These are phyloP conservation scores for Drosophila neocordata DNA, from an alignment of 1,140 invertebrate species.

Conservation along the genomic window DNA sequence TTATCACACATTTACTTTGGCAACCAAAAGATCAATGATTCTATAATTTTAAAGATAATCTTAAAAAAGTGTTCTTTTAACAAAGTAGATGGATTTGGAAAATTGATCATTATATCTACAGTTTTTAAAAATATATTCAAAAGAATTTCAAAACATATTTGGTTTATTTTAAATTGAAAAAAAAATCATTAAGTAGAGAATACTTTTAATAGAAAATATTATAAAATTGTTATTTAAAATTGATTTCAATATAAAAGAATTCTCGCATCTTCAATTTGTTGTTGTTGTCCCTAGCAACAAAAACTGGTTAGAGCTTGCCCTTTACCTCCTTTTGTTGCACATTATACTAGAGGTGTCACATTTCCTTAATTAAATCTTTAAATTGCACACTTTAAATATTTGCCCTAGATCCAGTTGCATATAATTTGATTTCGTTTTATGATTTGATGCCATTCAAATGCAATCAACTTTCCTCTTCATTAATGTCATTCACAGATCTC, in stretches of 20 bases:
- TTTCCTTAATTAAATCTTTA: constrained; percentile 66
- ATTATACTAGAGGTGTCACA: constrained; percentile 34
- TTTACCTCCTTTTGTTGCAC: background rate
- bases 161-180: no score
- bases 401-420: constrained; percentile 41
- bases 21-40: no score
- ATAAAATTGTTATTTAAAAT: background rate
- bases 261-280: background rate
- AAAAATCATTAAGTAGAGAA: no score
- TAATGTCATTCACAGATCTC: constrained; percentile 63
- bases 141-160: no score
- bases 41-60: no score
- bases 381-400: constrained; percentile 40
- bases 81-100: no score
- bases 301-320: background rate
- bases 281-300: background rate
- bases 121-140: no score
- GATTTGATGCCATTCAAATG: constrained; percentile 51
- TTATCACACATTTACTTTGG: no score
- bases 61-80: no score
- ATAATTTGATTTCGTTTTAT: constrained; percentile 31
- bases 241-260: background rate
- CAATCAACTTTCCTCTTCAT: constrained; percentile 63
- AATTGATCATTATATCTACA: no score
- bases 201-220: no score